Evolutionary conservation across 2,113 vertebrate genomes (phyloP).

Genomic region (Peromyscus californicus): DNA sequence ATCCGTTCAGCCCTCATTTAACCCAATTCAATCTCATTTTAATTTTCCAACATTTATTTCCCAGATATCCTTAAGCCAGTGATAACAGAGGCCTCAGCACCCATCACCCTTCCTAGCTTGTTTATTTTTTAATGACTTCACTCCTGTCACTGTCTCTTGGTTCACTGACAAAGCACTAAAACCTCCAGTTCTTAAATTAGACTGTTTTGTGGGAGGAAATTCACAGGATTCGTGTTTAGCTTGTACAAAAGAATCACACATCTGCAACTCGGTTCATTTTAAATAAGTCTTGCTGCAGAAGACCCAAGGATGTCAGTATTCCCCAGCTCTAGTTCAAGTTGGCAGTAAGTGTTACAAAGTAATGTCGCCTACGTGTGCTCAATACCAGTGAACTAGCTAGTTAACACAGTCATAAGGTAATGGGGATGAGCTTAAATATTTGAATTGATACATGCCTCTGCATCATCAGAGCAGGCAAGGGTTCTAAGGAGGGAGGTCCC

Average conservation of each 20-base stretch:
- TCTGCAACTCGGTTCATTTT: conserved; percentile 44
- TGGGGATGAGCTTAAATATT: background rate
- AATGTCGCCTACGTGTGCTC: background rate
- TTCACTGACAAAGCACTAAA: conserved; percentile 52
- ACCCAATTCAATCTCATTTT: background rate
- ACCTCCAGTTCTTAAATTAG: conserved; percentile 65
- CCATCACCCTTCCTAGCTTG: background rate
- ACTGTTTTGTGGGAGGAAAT: conserved; percentile 57
- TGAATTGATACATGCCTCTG: background rate
- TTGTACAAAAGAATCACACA: conserved; percentile 57
- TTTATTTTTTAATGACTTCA: conserved; percentile 48
- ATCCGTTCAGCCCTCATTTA: background rate
- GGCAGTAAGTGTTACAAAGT: background rate
- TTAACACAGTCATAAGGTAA: background rate
- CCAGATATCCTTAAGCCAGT: background rate
- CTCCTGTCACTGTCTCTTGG: conserved; percentile 7
- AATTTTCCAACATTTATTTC: background rate
- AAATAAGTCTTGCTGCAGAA: conserved; percentile 31
- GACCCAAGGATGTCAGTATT: no score
- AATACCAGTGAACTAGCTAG: background rate
- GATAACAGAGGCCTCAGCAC: background rate
- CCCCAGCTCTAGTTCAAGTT: background rate
- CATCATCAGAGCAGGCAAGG: background rate
- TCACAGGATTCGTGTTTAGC: conserved; percentile 32
- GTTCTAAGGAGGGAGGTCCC: background rate